Evolutionary conservation across 2,113 vertebrate species (phyloP).

Genomic region (Menura novaehollandiae): DNA sequence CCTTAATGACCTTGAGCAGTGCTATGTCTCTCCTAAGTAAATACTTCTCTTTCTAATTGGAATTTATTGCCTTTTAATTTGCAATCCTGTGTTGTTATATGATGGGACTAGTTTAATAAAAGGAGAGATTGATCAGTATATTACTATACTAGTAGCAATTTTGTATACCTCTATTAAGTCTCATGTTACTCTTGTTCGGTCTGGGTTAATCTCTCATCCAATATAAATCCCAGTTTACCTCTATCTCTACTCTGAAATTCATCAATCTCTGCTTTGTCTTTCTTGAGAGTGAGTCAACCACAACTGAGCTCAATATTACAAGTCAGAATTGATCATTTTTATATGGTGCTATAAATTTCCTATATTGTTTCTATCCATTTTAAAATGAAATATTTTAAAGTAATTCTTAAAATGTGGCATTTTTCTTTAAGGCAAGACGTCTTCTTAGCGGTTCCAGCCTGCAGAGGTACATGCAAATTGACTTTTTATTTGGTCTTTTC

Average conservation of each 20-base stretch:
- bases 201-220: slow-evolving; percentile 31
- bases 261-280: slow-evolving; percentile 40
- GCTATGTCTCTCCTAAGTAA: neutral
- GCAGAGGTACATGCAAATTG: neutral
- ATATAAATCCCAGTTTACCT: slow-evolving; percentile 22
- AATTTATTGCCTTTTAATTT: slow-evolving; percentile 52
- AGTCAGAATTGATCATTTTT: slow-evolving; percentile 26
- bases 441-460: neutral
- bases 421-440: neutral
- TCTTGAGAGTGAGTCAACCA: neutral
- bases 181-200: slow-evolving; percentile 12
- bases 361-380: neutral
- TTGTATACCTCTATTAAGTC: slow-evolving; percentile 5
- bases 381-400: neutral
- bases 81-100: neutral
- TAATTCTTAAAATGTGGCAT: neutral
- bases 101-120: neutral
- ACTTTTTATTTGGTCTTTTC: slow-evolving; percentile 5
- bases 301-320: neutral
- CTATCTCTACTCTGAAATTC: neutral
- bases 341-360: neutral
- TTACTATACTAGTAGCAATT: neutral
- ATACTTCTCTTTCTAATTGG: neutral
- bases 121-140: slow-evolving; percentile 29
- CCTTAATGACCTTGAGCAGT: neutral